Evolutionary conservation across 2,113 vertebrate species (phyloP), one percentile per base, ranked within the genome.

Genomic region (Sturnira hondurensis): DNA sequence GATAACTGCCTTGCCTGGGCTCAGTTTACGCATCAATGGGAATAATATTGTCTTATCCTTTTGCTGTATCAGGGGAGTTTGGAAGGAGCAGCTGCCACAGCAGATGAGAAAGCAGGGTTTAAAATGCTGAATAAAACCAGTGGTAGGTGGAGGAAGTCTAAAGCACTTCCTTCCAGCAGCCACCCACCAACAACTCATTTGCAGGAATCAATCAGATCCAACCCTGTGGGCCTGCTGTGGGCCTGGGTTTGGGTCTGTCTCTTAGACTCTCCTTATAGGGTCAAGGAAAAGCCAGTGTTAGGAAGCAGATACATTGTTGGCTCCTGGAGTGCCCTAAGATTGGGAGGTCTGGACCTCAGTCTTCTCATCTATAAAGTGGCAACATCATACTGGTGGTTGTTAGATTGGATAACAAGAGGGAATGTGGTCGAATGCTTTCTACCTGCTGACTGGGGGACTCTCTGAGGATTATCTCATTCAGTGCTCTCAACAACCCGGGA

Each of bases 181-280:
- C 2, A 0, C 5, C 76, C 43, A 16, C 77, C 41, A 19, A 6
- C n/a, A n/a, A 7, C 47, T 86, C 31, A 0, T 41, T 50, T 31
- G 19, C 1, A 4, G n/a, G n/a, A n/a, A 56, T 13, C 2, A 2
- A 22, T 43, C 45, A 58, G 4, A 3, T 12, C 22, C 4, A 0
- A 28, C 3, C 3, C 15, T 10, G 36, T 14, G 1, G 31, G 28
- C 54, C 85, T 11, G 28, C 82, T 1, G 0, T 63, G 70, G 52
- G 20, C 58, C 10, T 38, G 16, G 22, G 38, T n/a, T 28, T 15
- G 74, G 16, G 13, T 67, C 63, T 26, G 45, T n/a, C 70, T 63
- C 93, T 67, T 77, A 50, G n/a, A 45, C 36, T 17, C 31, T 63
- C 52, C 68, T 74, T 74, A 0, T 20, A 9, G 19, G 26, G 9